phyloP scores from a whole-genome alignment of 2,888 invertebrate species.

The Yponomeuta plumbellus region DNA sequence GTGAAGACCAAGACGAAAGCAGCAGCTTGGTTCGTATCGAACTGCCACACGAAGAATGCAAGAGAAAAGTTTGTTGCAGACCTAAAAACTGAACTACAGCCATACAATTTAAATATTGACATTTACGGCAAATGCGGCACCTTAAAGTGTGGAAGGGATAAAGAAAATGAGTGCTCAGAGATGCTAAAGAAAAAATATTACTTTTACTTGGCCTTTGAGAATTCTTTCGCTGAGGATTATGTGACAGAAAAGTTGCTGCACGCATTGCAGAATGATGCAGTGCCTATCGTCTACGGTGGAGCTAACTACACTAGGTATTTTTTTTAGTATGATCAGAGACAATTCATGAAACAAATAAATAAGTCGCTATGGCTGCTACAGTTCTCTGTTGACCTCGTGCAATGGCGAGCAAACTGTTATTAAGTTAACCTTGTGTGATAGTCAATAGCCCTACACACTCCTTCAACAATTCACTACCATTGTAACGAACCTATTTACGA shows the following conservation, averaged over 20 bases:
- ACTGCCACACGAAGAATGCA: constrained; percentile 34
- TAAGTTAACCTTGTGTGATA: neutral
- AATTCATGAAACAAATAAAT: neutral
- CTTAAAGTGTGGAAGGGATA: constrained; percentile 31
- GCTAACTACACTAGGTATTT: constrained; percentile 53
- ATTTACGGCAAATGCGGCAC: constrained; percentile 40
- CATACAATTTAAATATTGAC: constrained; percentile 40
- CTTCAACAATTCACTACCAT: neutral
- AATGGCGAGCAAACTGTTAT: neutral
- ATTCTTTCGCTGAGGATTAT: constrained; percentile 48
- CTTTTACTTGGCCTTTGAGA: constrained; percentile 55
- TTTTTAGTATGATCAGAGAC: neutral
- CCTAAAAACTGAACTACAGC: constrained; percentile 33
- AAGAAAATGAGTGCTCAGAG: constrained; percentile 33
- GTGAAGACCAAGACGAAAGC: constrained; percentile 38
- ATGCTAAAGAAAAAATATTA: constrained; percentile 31
- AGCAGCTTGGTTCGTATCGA: constrained; percentile 52
- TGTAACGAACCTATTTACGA: neutral
- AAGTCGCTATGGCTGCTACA: neutral
- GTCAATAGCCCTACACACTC: neutral
- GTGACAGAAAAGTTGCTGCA: constrained; percentile 53
- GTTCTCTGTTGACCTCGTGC: neutral
- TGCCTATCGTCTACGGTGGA: constrained; percentile 54
- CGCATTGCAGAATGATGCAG: constrained; percentile 39
- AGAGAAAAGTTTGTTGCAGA: constrained; percentile 32